Evolutionary conservation across 2,888 invertebrate species (phyloP).

Genomic region (Julus scanicus): DNA sequence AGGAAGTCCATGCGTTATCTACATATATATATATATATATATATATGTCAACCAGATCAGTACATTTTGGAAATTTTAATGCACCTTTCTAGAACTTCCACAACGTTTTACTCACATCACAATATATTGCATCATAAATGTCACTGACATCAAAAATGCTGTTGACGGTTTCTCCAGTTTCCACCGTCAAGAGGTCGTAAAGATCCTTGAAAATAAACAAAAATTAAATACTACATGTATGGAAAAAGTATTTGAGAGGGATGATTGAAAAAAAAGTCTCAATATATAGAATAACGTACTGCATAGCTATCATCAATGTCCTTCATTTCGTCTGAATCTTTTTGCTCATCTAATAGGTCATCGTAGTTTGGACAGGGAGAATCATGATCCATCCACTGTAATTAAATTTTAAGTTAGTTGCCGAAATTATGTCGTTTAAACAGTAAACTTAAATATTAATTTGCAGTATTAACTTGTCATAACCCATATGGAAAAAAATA

Average conservation of each 20-base stretch:
- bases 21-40: neutral
- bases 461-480: no score
- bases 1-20: conserved; percentile 35
- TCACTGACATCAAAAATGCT: conserved; percentile 51
- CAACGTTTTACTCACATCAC: conserved; percentile 9
- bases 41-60: neutral
- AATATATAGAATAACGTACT: neutral
- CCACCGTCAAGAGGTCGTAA: conserved; percentile 23
- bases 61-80: neutral
- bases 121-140: conserved; percentile 20
- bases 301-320: conserved; percentile 41
- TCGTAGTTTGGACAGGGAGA: conserved; percentile 53
- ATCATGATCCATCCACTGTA: conserved; percentile 49
- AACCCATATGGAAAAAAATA: no score
- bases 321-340: conserved; percentile 53
- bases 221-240: neutral
- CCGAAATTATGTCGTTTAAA: no score
- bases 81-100: neutral
- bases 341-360: conserved; percentile 49
- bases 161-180: conserved; percentile 50
- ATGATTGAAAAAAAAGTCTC: neutral
- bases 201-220: conserved; percentile 34
- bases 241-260: neutral
- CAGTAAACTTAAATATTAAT: no score
- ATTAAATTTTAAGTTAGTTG: neutral